Evolutionary conservation across 2,113 vertebrate species (phyloP).

Genomic region (Macrotis lagotis): DNA sequence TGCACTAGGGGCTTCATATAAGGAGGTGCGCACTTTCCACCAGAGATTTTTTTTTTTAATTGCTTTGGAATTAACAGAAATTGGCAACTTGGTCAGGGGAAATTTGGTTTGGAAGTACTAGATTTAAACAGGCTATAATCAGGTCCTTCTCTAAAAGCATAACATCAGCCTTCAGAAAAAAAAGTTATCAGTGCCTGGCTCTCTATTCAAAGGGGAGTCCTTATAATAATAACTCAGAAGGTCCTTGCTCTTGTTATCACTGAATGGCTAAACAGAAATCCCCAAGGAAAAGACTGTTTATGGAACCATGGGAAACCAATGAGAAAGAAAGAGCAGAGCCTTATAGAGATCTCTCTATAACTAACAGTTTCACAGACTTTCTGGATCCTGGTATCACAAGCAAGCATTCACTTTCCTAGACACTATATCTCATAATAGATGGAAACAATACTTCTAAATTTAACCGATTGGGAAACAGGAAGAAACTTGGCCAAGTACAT

Average conservation of each 20-base stretch:
- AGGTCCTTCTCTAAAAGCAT: neutral
- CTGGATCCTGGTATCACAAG: constrained; percentile 71
- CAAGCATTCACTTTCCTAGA: constrained; percentile 80
- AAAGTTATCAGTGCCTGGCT: neutral
- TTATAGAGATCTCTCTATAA: constrained; percentile 5
- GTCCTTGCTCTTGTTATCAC: neutral
- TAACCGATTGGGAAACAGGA: constrained; percentile 85
- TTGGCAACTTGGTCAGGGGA: neutral
- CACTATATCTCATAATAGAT: constrained; percentile 76
- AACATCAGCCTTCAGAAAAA: neutral
- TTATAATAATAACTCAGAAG: constrained; percentile 56
- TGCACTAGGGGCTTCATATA: neutral
- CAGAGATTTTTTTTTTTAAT: neutral
- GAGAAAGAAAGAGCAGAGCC: neutral
- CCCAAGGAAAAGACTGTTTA: constrained; percentile 41
- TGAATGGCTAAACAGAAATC: constrained; percentile 28
- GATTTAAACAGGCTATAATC: neutral
- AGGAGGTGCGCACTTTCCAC: neutral
- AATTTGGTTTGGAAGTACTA: neutral
- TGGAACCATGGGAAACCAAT: constrained; percentile 52
- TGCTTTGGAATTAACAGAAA: neutral
- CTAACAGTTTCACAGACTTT: constrained; percentile 54
- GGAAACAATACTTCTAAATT: constrained; percentile 85
- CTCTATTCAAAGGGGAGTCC: constrained; percentile 16
- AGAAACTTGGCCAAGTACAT: constrained; percentile 81